Percentiles rank a stretch among this genome's conserved stretches.
Conservation (phyloP, 2,888 invertebrate species). For the Proisotoma minuta region DNA sequence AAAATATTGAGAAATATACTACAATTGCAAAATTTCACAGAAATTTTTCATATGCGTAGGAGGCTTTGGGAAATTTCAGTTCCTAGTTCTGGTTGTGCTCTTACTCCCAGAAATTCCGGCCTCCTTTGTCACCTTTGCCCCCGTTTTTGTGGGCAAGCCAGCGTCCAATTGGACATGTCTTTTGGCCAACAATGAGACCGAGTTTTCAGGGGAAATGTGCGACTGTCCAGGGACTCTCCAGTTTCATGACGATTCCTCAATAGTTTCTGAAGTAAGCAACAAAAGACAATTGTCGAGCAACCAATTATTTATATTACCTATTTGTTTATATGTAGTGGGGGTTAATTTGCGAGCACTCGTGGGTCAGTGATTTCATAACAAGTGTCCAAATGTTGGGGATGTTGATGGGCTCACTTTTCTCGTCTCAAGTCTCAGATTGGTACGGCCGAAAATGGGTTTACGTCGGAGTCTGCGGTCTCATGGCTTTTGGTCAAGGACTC, state of each 20-base stretch:
- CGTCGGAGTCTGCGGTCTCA: conserved; percentile 28
- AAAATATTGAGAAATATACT: background rate
- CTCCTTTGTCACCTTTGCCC: conserved; percentile 37
- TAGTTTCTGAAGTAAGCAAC: conserved; percentile 22
- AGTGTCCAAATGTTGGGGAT: conserved; percentile 40
- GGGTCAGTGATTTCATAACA: conserved; percentile 36
- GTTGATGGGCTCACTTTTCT: conserved; percentile 25
- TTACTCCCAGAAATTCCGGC: conserved; percentile 35
- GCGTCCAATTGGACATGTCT: conserved; percentile 22
- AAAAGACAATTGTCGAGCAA: background rate
- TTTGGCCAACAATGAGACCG: background rate
- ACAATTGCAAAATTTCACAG: background rate
- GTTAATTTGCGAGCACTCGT: conserved; percentile 29
- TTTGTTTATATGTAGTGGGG: conserved; percentile 26
- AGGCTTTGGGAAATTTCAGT: conserved; percentile 33
- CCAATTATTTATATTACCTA: too few relatives aligned
- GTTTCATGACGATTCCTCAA: background rate
- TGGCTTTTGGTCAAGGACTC: conserved; percentile 27
- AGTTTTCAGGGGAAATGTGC: conserved; percentile 7
- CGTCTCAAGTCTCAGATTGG: conserved; percentile 37
- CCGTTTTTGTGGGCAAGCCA: conserved; percentile 30
- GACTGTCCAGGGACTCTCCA: conserved; percentile 14
- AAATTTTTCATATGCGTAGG: conserved; percentile 12
- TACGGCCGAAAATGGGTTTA: conserved; percentile 35
- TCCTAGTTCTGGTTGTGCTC: conserved; percentile 19